A percentile compares a stretch with the other conserved stretches of the same genome.
Conservation (phyloP, 1,140 invertebrate genomes). For the Hirudo medicinalis region DNA sequence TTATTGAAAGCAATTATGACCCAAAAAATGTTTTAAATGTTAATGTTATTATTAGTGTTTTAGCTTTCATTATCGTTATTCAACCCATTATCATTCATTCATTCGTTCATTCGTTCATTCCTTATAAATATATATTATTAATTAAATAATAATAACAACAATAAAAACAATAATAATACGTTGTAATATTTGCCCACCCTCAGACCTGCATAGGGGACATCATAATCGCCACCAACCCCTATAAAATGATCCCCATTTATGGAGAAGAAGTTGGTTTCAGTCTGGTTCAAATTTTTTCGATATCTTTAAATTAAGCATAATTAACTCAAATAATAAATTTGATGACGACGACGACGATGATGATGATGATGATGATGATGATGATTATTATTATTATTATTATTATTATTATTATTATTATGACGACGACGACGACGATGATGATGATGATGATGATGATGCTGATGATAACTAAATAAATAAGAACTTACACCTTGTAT, state of each 20-base stretch:
- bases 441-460: not conserved
- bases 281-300: not conserved
- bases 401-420: no score
- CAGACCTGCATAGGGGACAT: slow-evolving; percentile 71
- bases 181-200: slow-evolving; percentile 10
- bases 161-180: no score
- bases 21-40: no score
- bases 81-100: not conserved
- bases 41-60: no score
- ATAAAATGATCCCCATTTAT: slow-evolving; percentile 61
- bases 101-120: no score
- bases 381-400: no score
- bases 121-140: no score
- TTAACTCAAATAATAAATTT: not conserved
- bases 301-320: not conserved
- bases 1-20: no score
- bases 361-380: no score
- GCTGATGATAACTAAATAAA: not conserved
- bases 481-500: no score
- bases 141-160: no score
- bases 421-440: not conserved
- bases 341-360: not conserved
- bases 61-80: no score
- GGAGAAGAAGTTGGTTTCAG: slow-evolving; percentile 54
- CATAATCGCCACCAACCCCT: slow-evolving; percentile 64